These are phyloP conservation scores for Copsychus sechellarum DNA, from an alignment of 2,113 vertebrate species.

Conservation along the genomic window DNA sequence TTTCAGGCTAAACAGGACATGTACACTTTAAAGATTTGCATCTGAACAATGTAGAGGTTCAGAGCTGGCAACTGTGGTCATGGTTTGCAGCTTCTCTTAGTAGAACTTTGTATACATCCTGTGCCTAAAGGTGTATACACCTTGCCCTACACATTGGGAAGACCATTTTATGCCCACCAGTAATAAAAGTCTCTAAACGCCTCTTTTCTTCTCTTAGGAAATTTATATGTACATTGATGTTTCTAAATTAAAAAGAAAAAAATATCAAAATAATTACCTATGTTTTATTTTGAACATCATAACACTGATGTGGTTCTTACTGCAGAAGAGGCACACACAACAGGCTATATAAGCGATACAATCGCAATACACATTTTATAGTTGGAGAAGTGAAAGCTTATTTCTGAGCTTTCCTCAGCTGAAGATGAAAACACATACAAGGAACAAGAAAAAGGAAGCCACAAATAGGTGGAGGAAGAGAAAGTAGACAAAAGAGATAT, in stretches of 20 bases:
- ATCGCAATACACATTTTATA: neutral
- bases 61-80: neutral
- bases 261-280: neutral
- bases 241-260: neutral
- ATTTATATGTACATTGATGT: rapidly evolving
- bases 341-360: neutral
- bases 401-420: neutral
- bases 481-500: neutral
- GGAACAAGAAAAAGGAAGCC: neutral
- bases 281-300: neutral
- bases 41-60: neutral
- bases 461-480: neutral
- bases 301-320: neutral
- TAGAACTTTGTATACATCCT: neutral
- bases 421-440: neutral
- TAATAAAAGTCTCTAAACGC: neutral
- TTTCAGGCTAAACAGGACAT: neutral
- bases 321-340: neutral
- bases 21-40: no score
- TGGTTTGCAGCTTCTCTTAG: neutral
- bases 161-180: neutral
- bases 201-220: neutral
- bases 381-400: neutral
- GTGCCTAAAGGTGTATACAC: neutral
- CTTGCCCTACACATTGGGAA: neutral